Base-by-base conservation (phyloP, 1,140 invertebrate species). In the Diorhabda carinulata region DNA sequence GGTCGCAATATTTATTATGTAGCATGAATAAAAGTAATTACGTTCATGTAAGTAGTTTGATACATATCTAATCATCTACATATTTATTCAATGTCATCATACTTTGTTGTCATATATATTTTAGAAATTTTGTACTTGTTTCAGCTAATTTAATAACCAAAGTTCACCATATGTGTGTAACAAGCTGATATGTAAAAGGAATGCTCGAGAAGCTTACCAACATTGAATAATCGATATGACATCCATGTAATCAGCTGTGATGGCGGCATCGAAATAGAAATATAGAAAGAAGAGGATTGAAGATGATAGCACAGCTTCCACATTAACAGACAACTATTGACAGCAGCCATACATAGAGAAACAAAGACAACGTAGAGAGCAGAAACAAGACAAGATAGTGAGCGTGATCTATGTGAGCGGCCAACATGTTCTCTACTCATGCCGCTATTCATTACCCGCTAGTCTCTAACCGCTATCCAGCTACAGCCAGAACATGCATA, bases 401-500 rank as follows among this genome's bases (percentile, higher is more conserved):
- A 70, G 70, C 73, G 72, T 73, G 72, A 69, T 72, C 71, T 74
- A 73, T 77, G 76, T 74, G 76, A 8, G 73, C 66, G 68, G 67
- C 64, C 70, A 60, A 67, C 43, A 62, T 9, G 7, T 42, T 62
- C 66, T 57, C 72, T 70, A 70, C 64, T 63, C 74, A 73, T 74
- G 71, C 70, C 72, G 70, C 72, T 75, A 76, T 52, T n/a, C 47
- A 52, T 52, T 52, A 52, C 47, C 47, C 47, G 47, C 47, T 52
- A 52, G 47, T 52, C n/a, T 8, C 47, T 52, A 52, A 52, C 70
- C 72, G 70, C 72, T 75, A 76, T 70, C 72, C 61, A 71, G 67
- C 74, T 76, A 75, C 73, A 72, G 72, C 75, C 74, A 78, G 75
- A 75, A 79, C 77, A 78, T 79, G 77, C 77, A 78, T 74, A 74